Conservation (phyloP, 2,797 vertebrate species). For the Sebastiscus albofasciatus region DNA sequence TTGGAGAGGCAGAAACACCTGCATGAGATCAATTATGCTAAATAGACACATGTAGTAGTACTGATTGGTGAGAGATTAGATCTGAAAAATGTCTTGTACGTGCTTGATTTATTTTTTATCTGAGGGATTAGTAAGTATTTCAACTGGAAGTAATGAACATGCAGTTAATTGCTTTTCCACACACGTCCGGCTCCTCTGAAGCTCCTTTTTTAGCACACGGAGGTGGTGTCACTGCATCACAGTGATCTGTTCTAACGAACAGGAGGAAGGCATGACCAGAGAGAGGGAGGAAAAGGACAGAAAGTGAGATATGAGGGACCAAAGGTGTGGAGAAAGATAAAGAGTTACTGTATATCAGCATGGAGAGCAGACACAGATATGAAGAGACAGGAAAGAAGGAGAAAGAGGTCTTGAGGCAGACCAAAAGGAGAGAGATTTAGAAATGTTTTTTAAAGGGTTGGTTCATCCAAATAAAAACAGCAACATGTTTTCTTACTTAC, state of each 20-base stretch:
- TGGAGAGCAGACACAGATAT: neutral
- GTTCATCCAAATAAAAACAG: neutral
- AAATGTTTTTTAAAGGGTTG: neutral
- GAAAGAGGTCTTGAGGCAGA: neutral
- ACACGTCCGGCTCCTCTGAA: slow-evolving; percentile 27
- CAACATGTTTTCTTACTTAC: neutral
- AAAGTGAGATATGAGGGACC: neutral
- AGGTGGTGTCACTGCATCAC: slow-evolving; percentile 22
- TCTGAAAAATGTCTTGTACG: slow-evolving; percentile 40
- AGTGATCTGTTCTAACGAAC: slow-evolving; percentile 28
- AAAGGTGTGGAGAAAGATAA: neutral
- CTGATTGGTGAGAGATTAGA: slow-evolving; percentile 56
- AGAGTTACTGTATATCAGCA: neutral
- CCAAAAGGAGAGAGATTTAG: neutral
- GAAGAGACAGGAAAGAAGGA: neutral
- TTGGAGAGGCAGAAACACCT: slow-evolving; percentile 43
- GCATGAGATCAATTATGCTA: slow-evolving; percentile 56
- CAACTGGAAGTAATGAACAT: slow-evolving; percentile 45
- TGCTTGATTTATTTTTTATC: slow-evolving; percentile 53
- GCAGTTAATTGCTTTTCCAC: slow-evolving; percentile 57
- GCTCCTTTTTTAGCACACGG: slow-evolving; percentile 3
- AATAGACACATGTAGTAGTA: slow-evolving; percentile 42
- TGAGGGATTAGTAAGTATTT: slow-evolving; percentile 53
- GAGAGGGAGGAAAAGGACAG: neutral
- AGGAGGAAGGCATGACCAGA: neutral